A percentile compares a stretch with the other conserved stretches of the same genome.
These are phyloP conservation scores for Lasioglossum figueresi DNA, from an alignment of 2,888 invertebrate species.

Conservation along the genomic window DNA sequence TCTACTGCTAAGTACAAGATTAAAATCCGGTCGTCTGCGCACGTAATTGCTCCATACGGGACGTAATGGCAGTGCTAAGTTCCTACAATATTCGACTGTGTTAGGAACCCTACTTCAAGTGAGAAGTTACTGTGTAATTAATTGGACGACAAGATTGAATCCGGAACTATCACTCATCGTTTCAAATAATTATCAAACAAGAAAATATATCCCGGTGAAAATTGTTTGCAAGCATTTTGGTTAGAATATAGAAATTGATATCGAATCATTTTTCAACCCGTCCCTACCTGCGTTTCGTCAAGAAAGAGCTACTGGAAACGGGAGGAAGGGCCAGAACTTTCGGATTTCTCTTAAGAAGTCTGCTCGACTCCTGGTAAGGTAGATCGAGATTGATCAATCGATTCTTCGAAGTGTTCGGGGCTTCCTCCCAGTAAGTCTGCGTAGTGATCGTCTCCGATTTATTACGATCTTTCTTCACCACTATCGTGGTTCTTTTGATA, in stretches of 20 bases:
- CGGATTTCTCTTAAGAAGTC: conserved; percentile 61
- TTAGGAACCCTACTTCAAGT: conserved; percentile 17
- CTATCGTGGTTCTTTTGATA: conserved; percentile 49
- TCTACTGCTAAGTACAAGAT: conserved; percentile 81
- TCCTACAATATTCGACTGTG: conserved; percentile 72
- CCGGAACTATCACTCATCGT: background rate
- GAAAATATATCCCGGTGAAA: background rate
- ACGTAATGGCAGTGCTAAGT: conserved; percentile 75
- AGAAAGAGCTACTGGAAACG: conserved; percentile 54
- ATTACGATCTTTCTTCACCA: conserved; percentile 26
- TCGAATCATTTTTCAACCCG: background rate
- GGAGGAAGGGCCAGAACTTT: conserved; percentile 71
- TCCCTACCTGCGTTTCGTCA: conserved; percentile 60
- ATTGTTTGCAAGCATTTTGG: no score
- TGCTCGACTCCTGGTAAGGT: conserved; percentile 37
- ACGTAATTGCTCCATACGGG: conserved; percentile 79
- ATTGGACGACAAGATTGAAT: conserved; percentile 9
- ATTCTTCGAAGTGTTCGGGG: conserved; percentile 56
- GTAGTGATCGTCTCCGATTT: conserved; percentile 19
- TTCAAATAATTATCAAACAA: background rate
- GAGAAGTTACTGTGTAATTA: background rate
- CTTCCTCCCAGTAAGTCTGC: conserved; percentile 69
- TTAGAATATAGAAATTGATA: background rate
- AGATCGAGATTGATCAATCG: conserved; percentile 67
- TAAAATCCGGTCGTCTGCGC: conserved; percentile 81